phyloP scores from a whole-genome alignment of 2,797 vertebrate species.

The Scleropages formosus region DNA sequence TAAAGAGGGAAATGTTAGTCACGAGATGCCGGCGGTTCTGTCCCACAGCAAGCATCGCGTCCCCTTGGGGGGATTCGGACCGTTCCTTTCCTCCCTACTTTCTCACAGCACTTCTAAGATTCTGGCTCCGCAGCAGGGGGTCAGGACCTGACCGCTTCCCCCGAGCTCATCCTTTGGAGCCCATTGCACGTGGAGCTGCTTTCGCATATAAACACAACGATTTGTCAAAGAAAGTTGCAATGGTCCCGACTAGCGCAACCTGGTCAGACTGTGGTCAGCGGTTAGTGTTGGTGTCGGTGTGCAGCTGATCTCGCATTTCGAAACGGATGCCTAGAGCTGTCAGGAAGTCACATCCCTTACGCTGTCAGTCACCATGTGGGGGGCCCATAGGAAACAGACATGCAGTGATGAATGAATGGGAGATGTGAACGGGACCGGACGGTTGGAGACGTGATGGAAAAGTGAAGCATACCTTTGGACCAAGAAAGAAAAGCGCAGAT shows the following conservation, averaged over 20 bases:
- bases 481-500: neutral
- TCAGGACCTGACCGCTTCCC: neutral
- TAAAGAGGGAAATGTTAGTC: conserved; percentile 21
- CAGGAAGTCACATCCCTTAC: neutral
- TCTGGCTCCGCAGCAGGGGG: neutral
- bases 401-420: neutral
- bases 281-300: neutral
- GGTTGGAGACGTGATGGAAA: neutral
- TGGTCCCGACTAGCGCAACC: neutral
- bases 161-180: neutral
- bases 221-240: neutral
- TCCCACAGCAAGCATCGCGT: neutral
- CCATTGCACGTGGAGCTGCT: neutral
- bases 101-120: neutral
- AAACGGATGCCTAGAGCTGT: neutral
- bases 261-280: neutral
- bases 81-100: neutral
- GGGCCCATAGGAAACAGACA: neutral
- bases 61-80: neutral
- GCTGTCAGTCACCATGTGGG: neutral
- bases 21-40: neutral
- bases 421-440: neutral
- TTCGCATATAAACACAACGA: neutral
- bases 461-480: neutral
- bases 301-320: neutral